Evolutionary conservation across 2,888 invertebrate genomes (phyloP).

Genomic region (Tetropium fuscum): DNA sequence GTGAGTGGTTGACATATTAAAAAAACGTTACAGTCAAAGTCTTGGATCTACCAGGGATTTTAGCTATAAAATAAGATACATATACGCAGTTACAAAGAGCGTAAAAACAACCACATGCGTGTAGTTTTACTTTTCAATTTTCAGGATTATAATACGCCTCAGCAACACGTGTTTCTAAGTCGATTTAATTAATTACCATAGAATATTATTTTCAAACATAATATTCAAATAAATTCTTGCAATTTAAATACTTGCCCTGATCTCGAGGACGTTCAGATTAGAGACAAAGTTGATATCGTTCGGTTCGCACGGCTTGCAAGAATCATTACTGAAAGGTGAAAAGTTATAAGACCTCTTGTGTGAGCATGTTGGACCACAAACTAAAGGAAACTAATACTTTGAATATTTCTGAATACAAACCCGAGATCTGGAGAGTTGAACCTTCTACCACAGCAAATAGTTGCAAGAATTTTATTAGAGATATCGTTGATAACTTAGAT

Average conservation of each 20-base stretch:
- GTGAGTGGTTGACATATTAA: no score
- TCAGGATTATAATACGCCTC: slow-evolving; percentile 13
- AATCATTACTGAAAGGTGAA: neutral
- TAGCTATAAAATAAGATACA: no score
- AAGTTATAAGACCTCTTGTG: slow-evolving; percentile 46
- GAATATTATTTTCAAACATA: no score
- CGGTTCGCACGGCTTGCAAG: neutral
- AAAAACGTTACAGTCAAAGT: no score
- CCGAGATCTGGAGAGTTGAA: slow-evolving; percentile 78
- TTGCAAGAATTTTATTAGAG: slow-evolving; percentile 94
- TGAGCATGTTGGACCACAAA: slow-evolving; percentile 57
- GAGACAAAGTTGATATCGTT: slow-evolving; percentile 28
- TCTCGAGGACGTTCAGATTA: slow-evolving; percentile 39
- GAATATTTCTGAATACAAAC: slow-evolving; percentile 40
- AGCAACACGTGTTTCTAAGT: slow-evolving; percentile 6
- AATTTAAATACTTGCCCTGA: slow-evolving; percentile 43
- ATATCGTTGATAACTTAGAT: slow-evolving; percentile 91
- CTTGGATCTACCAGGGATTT: no score
- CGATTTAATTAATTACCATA: no score
- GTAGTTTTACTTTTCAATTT: neutral
- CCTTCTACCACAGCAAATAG: slow-evolving; percentile 84
- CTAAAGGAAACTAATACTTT: slow-evolving; percentile 44
- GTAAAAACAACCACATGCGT: no score
- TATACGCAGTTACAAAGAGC: no score
- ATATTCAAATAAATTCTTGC: no score